Percentiles rank a stretch among this genome's conserved stretches.
Evolutionary conservation across 2,113 vertebrate genomes (phyloP).

Genomic region (Eudyptes chrysolophus): DNA sequence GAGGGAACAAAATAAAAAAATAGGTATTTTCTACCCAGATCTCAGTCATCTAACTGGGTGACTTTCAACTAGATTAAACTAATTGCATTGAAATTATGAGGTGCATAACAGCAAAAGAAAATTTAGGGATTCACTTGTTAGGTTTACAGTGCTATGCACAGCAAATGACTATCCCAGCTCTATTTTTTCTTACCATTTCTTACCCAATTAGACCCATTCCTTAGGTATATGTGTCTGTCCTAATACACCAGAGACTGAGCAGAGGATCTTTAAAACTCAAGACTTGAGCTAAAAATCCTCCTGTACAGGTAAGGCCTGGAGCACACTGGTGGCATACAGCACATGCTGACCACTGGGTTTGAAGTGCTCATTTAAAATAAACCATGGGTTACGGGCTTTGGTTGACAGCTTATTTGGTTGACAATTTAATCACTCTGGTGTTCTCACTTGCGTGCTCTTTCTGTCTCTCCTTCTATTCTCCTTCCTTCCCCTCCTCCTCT

Average conservation of each 20-base stretch:
- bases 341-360: not conserved
- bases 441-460: accelerated
- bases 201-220: not conserved
- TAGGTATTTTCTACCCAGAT: not conserved
- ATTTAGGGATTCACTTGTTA: not conserved
- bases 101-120: not conserved
- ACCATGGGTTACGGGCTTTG: not conserved
- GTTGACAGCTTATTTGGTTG: not conserved
- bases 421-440: not conserved
- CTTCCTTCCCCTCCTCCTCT: not conserved
- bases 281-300: not conserved
- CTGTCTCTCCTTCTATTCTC: not conserved
- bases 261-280: not conserved
- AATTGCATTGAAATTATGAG: not conserved
- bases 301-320: not conserved
- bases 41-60: not conserved
- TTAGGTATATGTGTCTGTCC: not conserved
- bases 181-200: not conserved
- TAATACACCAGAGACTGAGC: not conserved
- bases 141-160: not conserved
- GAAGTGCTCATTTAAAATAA: not conserved
- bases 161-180: not conserved
- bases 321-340: not conserved
- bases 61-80: not conserved
- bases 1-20: not conserved